Base-by-base conservation (phyloP, 2,797 vertebrate genomes). In the Falco cherrug region DNA sequence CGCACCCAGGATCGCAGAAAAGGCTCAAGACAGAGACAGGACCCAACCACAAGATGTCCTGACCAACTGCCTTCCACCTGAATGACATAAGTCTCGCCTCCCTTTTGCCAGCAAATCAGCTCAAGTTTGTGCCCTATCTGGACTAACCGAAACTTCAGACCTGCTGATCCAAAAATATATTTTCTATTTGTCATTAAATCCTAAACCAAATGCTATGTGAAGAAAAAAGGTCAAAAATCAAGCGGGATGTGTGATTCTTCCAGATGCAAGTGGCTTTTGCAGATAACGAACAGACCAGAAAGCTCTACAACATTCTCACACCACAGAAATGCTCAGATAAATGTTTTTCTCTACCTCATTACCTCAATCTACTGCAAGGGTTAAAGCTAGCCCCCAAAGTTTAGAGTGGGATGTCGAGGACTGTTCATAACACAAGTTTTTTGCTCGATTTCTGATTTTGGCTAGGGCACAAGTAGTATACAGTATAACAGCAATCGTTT, bases 161-260 rank as follows among this genome's bases (percentile, higher is more conserved):
- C n/a, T 39, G 9, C 56, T 47, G n/a, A 93, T 77, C 53, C 87
- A 85, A 78, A 83, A 92, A 77, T 77, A 76, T 29, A 3, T 17
- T 70, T 75, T 71, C 25, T 60, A 47, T 89, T 89, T 91, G 57
- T 77, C 60, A 57, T 63, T 14, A 93, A 95, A 91, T 83, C 83
- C 67, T 51, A 87, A 92, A 67, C 16, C 39, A 94, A 95, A 95
- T 89, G 64, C 60, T 79, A 70, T 1, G 15, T 7, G 7, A 53
- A 35, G 16, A 43, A 64, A 69, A 89, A 94, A 89, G 71, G 92
- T 91, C 57, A 95, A 61, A 94, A 95, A 45, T 50, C 48, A 91
- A 51, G 35, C 6, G 35, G 39, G 24, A 69, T 54, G 8, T 39
- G 53, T 3, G 25, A 74, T 47, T 92, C 83, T 21, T 82, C 41